Percentiles rank a stretch among this genome's conserved stretches.
These are phyloP conservation scores for Pteropus alecto DNA, from an alignment of 2,113 vertebrate genomes.

Conservation along the genomic window DNA sequence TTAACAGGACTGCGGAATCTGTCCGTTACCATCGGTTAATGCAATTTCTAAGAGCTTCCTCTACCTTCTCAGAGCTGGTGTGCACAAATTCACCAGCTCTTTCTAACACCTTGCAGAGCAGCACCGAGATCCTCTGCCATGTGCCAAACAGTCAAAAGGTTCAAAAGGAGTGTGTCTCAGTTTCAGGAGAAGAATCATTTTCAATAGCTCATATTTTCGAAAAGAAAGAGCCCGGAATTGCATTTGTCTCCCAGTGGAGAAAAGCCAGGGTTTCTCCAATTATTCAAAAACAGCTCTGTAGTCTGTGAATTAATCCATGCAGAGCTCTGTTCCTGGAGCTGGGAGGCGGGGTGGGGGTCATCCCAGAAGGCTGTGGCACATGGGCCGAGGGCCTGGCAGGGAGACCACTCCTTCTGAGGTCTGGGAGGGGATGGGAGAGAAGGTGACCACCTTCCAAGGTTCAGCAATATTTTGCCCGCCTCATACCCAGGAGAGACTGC, in stretches of 20 bases:
- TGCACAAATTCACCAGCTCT: background rate
- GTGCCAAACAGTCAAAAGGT: background rate
- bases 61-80: background rate
- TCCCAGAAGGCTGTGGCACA: background rate
- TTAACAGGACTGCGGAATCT: background rate
- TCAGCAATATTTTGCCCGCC: background rate
- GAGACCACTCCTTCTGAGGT: background rate
- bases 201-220: background rate
- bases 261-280: background rate
- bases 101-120: background rate
- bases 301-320: background rate
- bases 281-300: background rate
- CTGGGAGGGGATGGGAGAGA: background rate
- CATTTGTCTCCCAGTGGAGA: background rate
- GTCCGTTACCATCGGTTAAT: background rate
- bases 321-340: background rate
- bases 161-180: background rate
- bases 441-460: background rate
- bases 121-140: background rate
- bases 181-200: background rate
- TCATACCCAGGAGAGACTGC: background rate
- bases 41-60: background rate
- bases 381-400: background rate
- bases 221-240: background rate
- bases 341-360: background rate